Conservation (phyloP, 1,140 invertebrate species). For the Lasioglossum albipes region DNA sequence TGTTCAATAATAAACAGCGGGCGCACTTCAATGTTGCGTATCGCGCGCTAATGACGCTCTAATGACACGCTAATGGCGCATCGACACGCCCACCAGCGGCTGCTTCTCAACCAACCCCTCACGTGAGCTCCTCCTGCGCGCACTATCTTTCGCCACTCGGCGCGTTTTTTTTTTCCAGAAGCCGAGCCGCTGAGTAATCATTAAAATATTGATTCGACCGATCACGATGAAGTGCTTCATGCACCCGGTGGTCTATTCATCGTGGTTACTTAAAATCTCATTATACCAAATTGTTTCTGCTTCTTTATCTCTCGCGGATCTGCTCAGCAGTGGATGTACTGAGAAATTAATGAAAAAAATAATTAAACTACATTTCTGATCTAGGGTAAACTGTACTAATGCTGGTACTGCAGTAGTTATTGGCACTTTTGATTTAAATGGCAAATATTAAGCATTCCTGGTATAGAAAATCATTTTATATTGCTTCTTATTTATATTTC, state of each 20-base stretch:
- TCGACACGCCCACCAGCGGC: conserved; percentile 18
- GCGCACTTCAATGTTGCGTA: conserved; percentile 27
- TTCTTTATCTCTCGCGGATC: background rate
- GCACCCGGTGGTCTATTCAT: background rate
- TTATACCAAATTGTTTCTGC: background rate
- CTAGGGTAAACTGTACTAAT: no score
- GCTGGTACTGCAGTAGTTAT: no score
- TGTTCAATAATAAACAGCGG: conserved; percentile 31
- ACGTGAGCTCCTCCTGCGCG: background rate
- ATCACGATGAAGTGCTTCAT: background rate
- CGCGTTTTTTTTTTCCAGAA: background rate
- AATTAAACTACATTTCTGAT: no score
- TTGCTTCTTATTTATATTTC: no score
- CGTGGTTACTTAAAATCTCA: background rate
- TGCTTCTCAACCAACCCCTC: background rate
- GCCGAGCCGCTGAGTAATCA: background rate
- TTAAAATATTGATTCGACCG: conserved; percentile 1
- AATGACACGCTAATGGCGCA: conserved; percentile 50
- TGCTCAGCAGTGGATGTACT: no score
- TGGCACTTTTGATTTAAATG: no score
- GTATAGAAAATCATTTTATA: no score
- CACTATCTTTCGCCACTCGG: background rate
- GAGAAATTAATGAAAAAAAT: no score
- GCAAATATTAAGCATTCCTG: no score
- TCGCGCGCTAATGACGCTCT: conserved; percentile 50